Percentiles rank a stretch among this genome's conserved stretches.
phyloP scores from a whole-genome alignment of 2,113 vertebrate genomes.

The Hiodon alosoides region DNA sequence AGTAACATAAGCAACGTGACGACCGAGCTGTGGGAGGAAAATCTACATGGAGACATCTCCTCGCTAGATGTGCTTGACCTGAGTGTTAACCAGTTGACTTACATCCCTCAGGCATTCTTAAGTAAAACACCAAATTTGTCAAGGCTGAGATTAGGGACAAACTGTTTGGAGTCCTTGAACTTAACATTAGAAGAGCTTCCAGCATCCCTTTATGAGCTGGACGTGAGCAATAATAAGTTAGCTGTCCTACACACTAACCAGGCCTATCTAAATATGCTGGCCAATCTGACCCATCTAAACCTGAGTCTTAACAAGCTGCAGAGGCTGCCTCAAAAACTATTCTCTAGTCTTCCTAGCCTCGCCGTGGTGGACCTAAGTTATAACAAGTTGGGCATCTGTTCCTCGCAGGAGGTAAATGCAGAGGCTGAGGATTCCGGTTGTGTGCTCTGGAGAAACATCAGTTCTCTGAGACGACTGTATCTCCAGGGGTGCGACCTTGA shows the following conservation, averaged over 20 bases:
- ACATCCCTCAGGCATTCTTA: conserved; percentile 76
- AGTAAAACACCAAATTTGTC: conserved; percentile 70
- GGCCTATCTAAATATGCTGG: conserved; percentile 32
- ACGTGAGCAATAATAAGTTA: conserved; percentile 81
- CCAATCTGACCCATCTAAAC: conserved; percentile 74
- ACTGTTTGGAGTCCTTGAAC: conserved; percentile 73
- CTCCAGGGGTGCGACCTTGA: conserved; percentile 69
- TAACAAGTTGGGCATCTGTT: conserved; percentile 72
- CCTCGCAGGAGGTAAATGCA: conserved; percentile 14
- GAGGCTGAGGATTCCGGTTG: conserved; percentile 41
- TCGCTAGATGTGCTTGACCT: conserved; percentile 76
- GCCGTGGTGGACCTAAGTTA: conserved; percentile 80
- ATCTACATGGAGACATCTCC: conserved; percentile 70
- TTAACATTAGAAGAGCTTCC: conserved; percentile 57
- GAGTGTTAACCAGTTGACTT: conserved; percentile 75
- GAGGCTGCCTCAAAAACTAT: conserved; percentile 58
- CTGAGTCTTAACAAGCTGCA: conserved; percentile 75
- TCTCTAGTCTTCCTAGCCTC: conserved; percentile 63
- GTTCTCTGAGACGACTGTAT: conserved; percentile 71
- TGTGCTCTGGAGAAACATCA: conserved; percentile 60
- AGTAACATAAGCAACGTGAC: conserved; percentile 67
- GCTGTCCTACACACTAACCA: conserved; percentile 53
- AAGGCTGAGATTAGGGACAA: conserved; percentile 71
- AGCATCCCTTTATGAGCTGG: conserved; percentile 64
- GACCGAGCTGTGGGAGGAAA: conserved; percentile 76